phyloP scores from a whole-genome alignment of 2,888 invertebrate species.

The Actias luna region DNA sequence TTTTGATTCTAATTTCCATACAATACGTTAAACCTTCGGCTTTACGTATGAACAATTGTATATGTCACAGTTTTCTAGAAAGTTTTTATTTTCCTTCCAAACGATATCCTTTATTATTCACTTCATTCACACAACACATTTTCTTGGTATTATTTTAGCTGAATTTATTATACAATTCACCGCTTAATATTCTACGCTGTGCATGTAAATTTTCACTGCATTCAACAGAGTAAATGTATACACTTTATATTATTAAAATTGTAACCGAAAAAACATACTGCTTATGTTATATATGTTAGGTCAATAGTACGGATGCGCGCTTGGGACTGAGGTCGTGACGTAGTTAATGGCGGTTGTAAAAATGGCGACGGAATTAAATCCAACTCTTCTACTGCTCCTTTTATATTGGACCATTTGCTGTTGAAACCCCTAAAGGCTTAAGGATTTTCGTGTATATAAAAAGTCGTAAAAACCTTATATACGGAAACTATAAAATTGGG shows the following conservation, averaged over 20 bases:
- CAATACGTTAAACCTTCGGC: no score
- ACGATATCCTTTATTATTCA: neutral
- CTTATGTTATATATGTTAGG: neutral
- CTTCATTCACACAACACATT: neutral
- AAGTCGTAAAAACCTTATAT: neutral
- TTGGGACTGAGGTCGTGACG: conserved; percentile 6
- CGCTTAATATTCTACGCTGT: neutral
- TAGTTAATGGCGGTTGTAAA: conserved; percentile 3
- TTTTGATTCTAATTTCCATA: no score
- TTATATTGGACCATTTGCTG: neutral
- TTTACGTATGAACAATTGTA: neutral
- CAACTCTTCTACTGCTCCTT: neutral
- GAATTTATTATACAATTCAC: neutral
- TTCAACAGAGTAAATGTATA: neutral
- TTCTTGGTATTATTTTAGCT: neutral
- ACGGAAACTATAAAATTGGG: neutral
- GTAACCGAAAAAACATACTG: neutral
- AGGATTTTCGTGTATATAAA: neutral
- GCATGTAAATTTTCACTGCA: neutral
- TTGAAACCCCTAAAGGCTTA: conserved; percentile 2
- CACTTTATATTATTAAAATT: neutral
- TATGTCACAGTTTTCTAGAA: neutral
- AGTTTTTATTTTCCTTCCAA: neutral
- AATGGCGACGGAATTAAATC: conserved; percentile 9
- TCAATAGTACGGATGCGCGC: neutral